Evolutionary conservation across 2,888 invertebrate species (phyloP), one percentile per base, ranked within the genome.

Genomic region (Argyresthia goedartella): DNA sequence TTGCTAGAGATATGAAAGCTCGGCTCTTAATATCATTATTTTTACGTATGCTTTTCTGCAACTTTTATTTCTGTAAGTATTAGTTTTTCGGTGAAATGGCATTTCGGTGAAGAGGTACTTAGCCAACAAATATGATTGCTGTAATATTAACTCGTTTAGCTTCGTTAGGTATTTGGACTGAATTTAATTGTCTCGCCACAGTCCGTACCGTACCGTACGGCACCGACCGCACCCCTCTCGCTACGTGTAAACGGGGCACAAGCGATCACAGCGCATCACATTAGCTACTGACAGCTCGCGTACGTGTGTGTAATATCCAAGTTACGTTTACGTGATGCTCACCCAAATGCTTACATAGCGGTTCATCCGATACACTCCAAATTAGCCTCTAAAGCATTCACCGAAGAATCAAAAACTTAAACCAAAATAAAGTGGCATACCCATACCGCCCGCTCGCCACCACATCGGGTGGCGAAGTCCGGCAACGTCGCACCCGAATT

Each of bases 401-500:
- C 56, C 66, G 73, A 73, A 73, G 62, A 61, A 55, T 59, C 58
- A 61, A 62, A 70, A 68, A 62, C 60, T 69, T 71, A 68, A 64
- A 60, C 66, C 66, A 72, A 73, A 71, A 77, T 75, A 73, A 68
- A 69, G 79, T 75, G 69, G 69, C 43, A 44, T 43, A 47, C 49
- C 43, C 33, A 34, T 51, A 50, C 13, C 50, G 51, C 51, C 50
- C 45, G 36, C 76, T 73, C 73, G 70, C 78, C 78, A 77, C 74
- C 76, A 66, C 73, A 75, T 69, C 72, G 79, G 80, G 81, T 80
- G 84, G 81, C 63, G 81, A 81, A 76, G 81, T 74, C 76, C 76
- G 87, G 87, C 87, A 87, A 87, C 87, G 84, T 81, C 84, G 87
- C 87, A 65, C 72, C 71, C 73, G 73, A 82, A 80, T 80, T 75